phyloP scores from a whole-genome alignment of 2,113 vertebrate genomes.

The Bos javanicus region DNA sequence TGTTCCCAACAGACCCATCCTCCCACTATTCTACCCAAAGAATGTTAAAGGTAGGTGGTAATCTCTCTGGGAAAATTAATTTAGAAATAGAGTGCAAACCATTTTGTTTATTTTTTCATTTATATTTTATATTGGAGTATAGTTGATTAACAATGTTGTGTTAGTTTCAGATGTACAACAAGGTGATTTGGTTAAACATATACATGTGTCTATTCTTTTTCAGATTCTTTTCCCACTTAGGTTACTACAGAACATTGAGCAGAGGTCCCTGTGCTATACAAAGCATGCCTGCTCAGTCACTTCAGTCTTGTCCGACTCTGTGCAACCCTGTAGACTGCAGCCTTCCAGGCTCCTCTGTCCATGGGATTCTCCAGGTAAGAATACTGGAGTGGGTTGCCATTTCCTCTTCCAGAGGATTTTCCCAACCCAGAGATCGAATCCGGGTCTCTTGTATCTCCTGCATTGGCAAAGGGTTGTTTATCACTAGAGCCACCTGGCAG shows the following conservation, averaged over 20 bases:
- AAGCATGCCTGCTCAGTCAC: background rate
- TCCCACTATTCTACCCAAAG: background rate
- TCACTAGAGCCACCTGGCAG: background rate
- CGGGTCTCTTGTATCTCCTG: background rate
- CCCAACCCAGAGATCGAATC: rapidly evolving
- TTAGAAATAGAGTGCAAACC: background rate
- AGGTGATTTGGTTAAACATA: background rate
- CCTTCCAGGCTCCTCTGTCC: background rate
- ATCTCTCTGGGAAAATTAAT: background rate
- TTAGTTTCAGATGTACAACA: background rate
- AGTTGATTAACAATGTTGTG: background rate
- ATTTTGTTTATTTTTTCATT: background rate
- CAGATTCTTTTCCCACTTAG: background rate
- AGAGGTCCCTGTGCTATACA: background rate
- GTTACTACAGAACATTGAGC: background rate
- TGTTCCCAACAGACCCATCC: background rate
- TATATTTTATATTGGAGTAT: background rate
- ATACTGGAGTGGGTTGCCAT: background rate
- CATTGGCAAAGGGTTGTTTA: background rate
- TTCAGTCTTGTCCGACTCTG: background rate
- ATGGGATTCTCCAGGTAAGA: background rate
- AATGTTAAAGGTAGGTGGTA: background rate
- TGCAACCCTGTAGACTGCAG: background rate
- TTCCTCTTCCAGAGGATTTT: background rate
- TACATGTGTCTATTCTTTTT: background rate